phyloP scores from a whole-genome alignment of 2,113 vertebrate genomes.

The Dasypus novemcinctus region DNA sequence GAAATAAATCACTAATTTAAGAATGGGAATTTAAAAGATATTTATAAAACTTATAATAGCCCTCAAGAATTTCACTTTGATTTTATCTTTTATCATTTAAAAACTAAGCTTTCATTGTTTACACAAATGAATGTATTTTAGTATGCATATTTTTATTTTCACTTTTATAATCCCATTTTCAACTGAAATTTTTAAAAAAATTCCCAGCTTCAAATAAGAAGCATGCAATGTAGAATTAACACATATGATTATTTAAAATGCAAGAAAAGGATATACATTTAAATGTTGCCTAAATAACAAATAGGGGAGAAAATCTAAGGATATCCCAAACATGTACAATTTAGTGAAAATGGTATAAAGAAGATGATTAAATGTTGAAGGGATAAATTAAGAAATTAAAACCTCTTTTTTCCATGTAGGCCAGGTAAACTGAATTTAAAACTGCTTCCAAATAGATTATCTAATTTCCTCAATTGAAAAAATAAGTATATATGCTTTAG shows the following conservation, averaged over 20 bases:
- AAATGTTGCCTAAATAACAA: constrained; percentile 47
- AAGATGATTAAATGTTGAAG: neutral
- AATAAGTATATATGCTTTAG: neutral
- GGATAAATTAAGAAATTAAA: constrained; percentile 25
- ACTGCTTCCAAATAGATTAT: neutral
- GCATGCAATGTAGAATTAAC: neutral
- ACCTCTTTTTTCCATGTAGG: neutral
- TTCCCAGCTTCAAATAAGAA: constrained; percentile 11
- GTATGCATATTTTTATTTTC: neutral
- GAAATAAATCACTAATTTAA: constrained; percentile 22
- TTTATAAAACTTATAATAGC: neutral
- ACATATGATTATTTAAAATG: neutral
- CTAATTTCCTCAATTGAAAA: constrained; percentile 15
- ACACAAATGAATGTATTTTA: constrained; percentile 20
- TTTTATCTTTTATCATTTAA: constrained; percentile 49
- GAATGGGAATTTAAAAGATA: neutral
- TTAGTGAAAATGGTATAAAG: neutral
- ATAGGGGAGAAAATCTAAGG: neutral
- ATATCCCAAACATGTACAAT: neutral
- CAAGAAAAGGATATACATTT: neutral
- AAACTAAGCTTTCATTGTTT: constrained; percentile 19
- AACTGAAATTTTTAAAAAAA: neutral
- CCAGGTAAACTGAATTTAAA: constrained; percentile 24
- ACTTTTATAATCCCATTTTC: constrained; percentile 6
- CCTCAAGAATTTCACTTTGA: neutral